Percentiles rank a stretch among this genome's conserved stretches.
These are phyloP conservation scores for Tragelaphus eurycerus DNA, from an alignment of 2,797 vertebrate genomes.

Conservation along the genomic window DNA sequence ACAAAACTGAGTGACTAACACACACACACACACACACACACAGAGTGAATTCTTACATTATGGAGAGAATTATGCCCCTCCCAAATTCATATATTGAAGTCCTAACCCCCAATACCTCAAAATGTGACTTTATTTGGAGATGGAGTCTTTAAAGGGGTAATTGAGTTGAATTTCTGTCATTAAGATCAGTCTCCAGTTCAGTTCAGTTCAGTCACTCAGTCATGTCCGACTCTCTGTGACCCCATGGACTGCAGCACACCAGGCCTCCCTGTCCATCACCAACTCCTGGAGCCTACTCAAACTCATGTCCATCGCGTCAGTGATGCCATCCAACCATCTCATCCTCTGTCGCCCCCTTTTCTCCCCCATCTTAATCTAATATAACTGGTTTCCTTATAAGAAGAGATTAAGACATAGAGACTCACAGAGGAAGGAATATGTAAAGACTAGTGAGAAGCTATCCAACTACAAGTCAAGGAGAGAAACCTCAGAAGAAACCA, in stretches of 20 bases:
- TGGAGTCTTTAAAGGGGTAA: not conserved
- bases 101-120: not conserved
- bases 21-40: not conserved
- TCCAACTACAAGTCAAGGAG: not conserved
- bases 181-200: not conserved
- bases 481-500: not conserved
- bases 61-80: not conserved
- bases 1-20: not conserved
- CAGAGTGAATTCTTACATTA: not conserved
- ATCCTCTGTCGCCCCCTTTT: not conserved
- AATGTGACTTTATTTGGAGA: not conserved
- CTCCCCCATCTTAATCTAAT: not conserved
- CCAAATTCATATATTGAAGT: not conserved
- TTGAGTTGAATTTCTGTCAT: not conserved
- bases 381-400: not conserved
- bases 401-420: not conserved
- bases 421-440: not conserved
- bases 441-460: not conserved
- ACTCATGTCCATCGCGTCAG: fast-evolving
- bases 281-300: not conserved
- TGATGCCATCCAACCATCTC: not conserved
- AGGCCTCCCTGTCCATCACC: not conserved
- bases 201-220: not conserved
- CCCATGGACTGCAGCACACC: not conserved
- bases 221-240: too few relatives aligned